phyloP scores from a whole-genome alignment of 2,888 invertebrate species.

The Epirrhoe tristata region DNA sequence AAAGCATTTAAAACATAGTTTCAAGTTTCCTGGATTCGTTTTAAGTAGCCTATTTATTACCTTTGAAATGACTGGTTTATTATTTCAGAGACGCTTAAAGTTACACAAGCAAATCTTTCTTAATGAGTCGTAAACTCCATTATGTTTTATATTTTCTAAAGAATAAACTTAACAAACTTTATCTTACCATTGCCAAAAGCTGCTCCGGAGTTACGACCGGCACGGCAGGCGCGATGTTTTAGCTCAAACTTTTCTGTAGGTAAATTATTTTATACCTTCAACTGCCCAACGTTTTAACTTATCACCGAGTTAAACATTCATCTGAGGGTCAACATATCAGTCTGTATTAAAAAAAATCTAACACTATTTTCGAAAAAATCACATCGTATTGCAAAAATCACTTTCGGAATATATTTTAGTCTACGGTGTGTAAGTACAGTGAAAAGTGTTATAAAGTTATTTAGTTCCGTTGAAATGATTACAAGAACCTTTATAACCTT shows the following conservation, averaged over 20 bases:
- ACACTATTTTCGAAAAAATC: too few relatives aligned
- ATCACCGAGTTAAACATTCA: not conserved
- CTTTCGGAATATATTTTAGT: too few relatives aligned
- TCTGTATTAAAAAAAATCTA: too few relatives aligned
- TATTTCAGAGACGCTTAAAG: not conserved
- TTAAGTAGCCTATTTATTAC: not conserved
- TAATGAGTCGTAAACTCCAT: constrained; percentile 11
- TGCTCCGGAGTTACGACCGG: constrained; percentile 34
- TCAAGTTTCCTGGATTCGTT: not conserved
- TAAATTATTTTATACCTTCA: constrained; percentile 36
- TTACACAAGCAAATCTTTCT: constrained; percentile 2
- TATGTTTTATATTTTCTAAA: constrained; percentile 20
- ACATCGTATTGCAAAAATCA: too few relatives aligned
- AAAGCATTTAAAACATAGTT: not conserved
- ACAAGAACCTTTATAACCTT: too few relatives aligned
- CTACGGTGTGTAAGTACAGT: too few relatives aligned
- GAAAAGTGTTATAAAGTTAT: too few relatives aligned
- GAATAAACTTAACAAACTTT: constrained; percentile 37
- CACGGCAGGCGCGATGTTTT: constrained; percentile 25
- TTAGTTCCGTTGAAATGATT: too few relatives aligned
- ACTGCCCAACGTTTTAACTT: constrained; percentile 9
- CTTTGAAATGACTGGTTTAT: not conserved
- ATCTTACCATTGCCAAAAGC: constrained; percentile 38
- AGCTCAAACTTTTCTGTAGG: constrained; percentile 36
- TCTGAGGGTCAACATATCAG: too few relatives aligned